Conservation (phyloP, 2,888 invertebrate genomes). For the Pherbina coryleti region DNA sequence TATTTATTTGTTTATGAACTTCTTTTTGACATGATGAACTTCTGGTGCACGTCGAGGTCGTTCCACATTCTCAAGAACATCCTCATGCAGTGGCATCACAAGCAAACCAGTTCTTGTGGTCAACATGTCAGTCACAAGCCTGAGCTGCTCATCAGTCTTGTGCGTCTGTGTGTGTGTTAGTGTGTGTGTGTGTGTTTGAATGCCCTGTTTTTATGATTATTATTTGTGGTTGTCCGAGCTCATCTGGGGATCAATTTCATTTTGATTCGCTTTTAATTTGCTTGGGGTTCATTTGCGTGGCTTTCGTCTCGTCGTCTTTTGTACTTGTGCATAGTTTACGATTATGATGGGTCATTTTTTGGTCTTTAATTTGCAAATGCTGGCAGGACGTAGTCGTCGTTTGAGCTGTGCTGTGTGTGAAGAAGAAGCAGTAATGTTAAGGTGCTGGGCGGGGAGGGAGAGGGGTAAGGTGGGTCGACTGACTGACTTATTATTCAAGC, state of each 20-base stretch:
- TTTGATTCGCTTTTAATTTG: slow-evolving; percentile 45
- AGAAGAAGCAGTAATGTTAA: background rate
- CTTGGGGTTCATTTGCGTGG: slow-evolving; percentile 42
- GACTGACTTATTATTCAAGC: slow-evolving; percentile 14
- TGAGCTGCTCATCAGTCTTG: background rate
- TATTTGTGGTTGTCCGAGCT: slow-evolving; percentile 16
- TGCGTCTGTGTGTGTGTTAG: background rate
- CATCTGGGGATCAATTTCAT: slow-evolving; percentile 36
- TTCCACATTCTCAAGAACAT: background rate
- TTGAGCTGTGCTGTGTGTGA: background rate
- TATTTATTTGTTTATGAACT: slow-evolving; percentile 25
- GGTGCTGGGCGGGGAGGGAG: background rate
- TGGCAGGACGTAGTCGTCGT: background rate
- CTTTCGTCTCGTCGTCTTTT: background rate
- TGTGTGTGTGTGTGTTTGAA: too few species aligned
- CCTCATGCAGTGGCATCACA: background rate
- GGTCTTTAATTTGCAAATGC: slow-evolving; percentile 33
- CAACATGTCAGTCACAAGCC: slow-evolving; percentile 11
- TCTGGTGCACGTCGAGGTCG: slow-evolving; percentile 7
- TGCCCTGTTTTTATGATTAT: slow-evolving; percentile 1
- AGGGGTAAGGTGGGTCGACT: background rate
- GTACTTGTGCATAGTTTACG: slow-evolving; percentile 29
- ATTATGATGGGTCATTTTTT: slow-evolving; percentile 21
- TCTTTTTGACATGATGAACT: slow-evolving; percentile 34
- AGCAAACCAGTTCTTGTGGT: background rate